Conservation (phyloP, 2,888 invertebrate species). For the Thymelicus lineola region DNA sequence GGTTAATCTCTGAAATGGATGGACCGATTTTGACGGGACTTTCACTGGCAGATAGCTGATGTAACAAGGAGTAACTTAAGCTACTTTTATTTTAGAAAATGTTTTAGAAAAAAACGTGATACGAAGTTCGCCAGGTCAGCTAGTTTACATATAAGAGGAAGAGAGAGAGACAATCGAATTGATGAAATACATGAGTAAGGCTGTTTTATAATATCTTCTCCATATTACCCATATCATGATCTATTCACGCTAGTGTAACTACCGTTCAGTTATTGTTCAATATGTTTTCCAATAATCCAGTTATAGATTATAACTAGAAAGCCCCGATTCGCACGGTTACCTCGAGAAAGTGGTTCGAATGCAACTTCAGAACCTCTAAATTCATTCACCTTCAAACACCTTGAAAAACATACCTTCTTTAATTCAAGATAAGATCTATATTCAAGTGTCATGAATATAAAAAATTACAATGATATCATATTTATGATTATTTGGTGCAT, state of each 20-base stretch:
- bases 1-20: too few species aligned
- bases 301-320: slow-evolving; percentile 70
- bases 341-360: slow-evolving; percentile 57
- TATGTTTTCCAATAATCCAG: slow-evolving; percentile 82
- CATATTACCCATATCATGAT: slow-evolving; percentile 49
- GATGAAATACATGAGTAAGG: too few species aligned
- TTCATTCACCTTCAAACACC: slow-evolving; percentile 37
- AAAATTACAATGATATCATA: slow-evolving; percentile 37
- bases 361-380: slow-evolving; percentile 51
- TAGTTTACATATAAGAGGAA: too few species aligned
- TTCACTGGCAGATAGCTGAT: too few species aligned
- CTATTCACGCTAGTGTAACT: slow-evolving; percentile 65
- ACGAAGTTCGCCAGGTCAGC: too few species aligned
- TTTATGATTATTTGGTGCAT: slow-evolving; percentile 42
- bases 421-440: background rate
- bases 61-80: too few species aligned
- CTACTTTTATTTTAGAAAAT: too few species aligned
- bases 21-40: too few species aligned
- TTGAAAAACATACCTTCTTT: background rate
- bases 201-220: slow-evolving; percentile 1
- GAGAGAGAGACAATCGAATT: too few species aligned
- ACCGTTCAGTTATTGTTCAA: slow-evolving; percentile 82
- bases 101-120: too few species aligned
- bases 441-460: background rate
- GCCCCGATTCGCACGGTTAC: slow-evolving; percentile 68